Evolutionary conservation across 2,888 invertebrate genomes (phyloP), one percentile per base, ranked within the genome.

Genomic region (Imbricaverruca yamaguchii): DNA sequence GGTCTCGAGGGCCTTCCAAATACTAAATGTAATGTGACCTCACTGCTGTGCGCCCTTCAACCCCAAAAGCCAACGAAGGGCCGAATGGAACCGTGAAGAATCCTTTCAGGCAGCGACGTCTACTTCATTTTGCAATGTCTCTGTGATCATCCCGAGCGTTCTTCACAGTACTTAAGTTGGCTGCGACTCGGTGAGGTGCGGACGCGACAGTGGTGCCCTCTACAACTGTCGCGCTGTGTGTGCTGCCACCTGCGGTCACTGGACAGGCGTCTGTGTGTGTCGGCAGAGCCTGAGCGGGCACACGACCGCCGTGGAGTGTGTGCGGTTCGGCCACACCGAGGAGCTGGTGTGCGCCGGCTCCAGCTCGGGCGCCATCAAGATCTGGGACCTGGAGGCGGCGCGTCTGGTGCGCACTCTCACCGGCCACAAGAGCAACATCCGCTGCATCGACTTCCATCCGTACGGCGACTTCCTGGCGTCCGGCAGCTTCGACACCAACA

Each of bases 301-400:
- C 87, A 94, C 94, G 84, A 95, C 96, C 80, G 92, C 96, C 23
- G 93, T 98, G 84, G 96, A 97, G 89, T 95, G 96, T 88, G 97
- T 98, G 15, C 92, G 94, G 86, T 98, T 98, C 89, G 95, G 95
- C 81, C 93, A 95, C 87, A 93, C 94, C 80, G 98, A 98, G 89
- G 96, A 97, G 87, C 91, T 96, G 84, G 96, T 97, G 15, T 95
- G 94, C 88, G 96, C 97, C 67, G 97, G 97, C 69, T 97, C 97
- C 84, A 92, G 94, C 87, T 94, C 94, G 83, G 98, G 98, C 80
- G 94, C 95, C 74, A 90, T 98, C 80, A 96, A 97, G 89, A 93
- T 97, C 84, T 98, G 97, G 97, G 96, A 98, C 87, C 89, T 98
- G 85, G 97, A 97, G 88, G 94, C 95, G 84, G 95, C 95, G 84